A percentile compares a stretch with the other conserved stretches of the same genome.
phyloP scores from a whole-genome alignment of 2,113 vertebrate species.

The Perca fluviatilis region DNA sequence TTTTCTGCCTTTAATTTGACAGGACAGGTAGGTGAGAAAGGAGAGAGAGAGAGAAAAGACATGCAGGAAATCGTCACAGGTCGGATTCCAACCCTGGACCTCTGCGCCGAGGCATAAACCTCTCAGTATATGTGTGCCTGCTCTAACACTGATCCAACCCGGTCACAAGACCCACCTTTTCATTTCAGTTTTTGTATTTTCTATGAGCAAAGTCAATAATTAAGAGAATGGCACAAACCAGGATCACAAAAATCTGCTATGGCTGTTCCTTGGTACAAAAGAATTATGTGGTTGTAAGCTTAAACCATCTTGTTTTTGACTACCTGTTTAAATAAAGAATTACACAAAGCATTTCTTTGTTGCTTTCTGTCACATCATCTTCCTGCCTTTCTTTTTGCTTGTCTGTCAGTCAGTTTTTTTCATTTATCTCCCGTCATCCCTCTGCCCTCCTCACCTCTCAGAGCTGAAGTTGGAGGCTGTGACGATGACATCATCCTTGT shows the following conservation, averaged over 20 bases:
- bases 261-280: background rate
- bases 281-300: background rate
- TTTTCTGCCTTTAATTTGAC: no score
- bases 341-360: background rate
- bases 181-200: background rate
- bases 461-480: slow-evolving; percentile 98
- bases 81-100: no score
- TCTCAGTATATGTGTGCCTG: no score
- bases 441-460: slow-evolving; percentile 86
- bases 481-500: slow-evolving; percentile 96
- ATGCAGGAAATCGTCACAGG: no score
- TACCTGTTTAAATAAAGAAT: no score
- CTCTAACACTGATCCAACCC: no score
- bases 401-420: no score
- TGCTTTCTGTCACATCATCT: background rate
- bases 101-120: no score
- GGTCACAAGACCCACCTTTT: background rate
- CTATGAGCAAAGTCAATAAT: background rate
- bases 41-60: no score
- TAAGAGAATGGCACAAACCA: background rate
- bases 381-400: no score
- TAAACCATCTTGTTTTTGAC: background rate
- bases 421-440: background rate
- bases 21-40: no score
- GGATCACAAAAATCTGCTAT: background rate